Evolutionary conservation across 1,140 invertebrate species (phyloP), one percentile per base, ranked within the genome.

Genomic region (Drosophila nikananu): DNA sequence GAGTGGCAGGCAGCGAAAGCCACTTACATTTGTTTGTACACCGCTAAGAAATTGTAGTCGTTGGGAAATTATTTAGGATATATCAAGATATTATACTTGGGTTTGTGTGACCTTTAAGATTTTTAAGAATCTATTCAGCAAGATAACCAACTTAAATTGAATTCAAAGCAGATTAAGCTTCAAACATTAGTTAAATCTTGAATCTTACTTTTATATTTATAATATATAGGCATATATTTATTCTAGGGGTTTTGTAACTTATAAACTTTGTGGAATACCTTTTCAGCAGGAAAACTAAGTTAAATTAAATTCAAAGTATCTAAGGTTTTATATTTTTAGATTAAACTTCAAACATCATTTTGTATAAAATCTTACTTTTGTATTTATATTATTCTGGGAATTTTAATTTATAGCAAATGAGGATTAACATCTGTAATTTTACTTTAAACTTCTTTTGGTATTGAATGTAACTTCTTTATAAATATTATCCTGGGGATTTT

Each of bases 1-100:
- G 73, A 76, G 52, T 76, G 73, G 44, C 71, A 51, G 73, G 39
- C 39, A 75, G 42, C 51, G 73, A 77, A 77, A 77, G 75, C 42
- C 46, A 77, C 60, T 77, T 62, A 30, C 49, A 60, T 52, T 44
- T 73, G 67, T 30, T 15, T n/a, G 23, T 23, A 60, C 44, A 21
- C 23, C 3, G 32, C 25, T 37, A 71, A 23, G 19, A 46, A 66
- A 2, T 58, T 12, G 17, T 37, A 19, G 1, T 23, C 2, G 3
- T 59, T 39, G 23, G 32, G 9, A 15, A 7, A 17, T 15, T 13
- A 54, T 13, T 15, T 15, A 5, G 12, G 19, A 15, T n/a, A 49
- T 17, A 17, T 2, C 1, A 9, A 9, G 21, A 25, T 25, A 9
- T 49, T 49, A 13, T 19, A 7, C 6, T 19, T 19, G 15, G 5